Evolutionary conservation across 2,797 vertebrate species (phyloP), one percentile per base, ranked within the genome.

Genomic region (Bradypodion pumilum): DNA sequence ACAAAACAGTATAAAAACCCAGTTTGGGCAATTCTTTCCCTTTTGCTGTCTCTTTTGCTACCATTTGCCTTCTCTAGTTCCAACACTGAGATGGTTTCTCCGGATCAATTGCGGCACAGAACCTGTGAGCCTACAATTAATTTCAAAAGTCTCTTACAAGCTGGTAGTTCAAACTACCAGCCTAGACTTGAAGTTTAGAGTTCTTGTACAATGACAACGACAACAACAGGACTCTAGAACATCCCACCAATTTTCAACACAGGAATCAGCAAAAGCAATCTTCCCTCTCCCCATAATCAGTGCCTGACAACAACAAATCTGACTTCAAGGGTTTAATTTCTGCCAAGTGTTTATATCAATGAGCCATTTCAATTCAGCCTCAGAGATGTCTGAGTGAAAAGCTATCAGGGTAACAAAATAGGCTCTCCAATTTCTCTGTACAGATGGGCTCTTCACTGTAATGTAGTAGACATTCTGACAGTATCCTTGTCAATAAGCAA

Each of bases 401-500:
- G 69, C 4, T 52, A 78, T 19, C 19, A n/a, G 0, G 21, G 68
- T 0, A 25, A 27, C 29, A 0, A 29, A 72, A 68, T 74, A 49
- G 40, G 12, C 29, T 86, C 7, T 3, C 1, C 21, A 78, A 87
- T 82, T 70, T 74, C 68, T 82, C 21, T 68, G 63, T 66, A 79
- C 32, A 40, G 85, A 86, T 1, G 29, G 74, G 29, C 32, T 82
- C 23, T 89, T 29, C 68, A 40, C 56, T 5, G 0, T 29, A 70
- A 76, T 52, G 21, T 44, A 86, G 79, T 86, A n/a, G 32, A 78
- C 60, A 6, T 79, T 80, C 62, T 80, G 72, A 69, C 72, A 70
- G 32, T 74, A 56, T 65, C 80, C 82, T 7, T 78, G 74, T 75
- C 92, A 92, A 89, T n/a, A 63, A 87, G 82, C 83, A 82, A 72